These are phyloP conservation scores for Stenurella melanura DNA, from an alignment of 2,888 invertebrate genomes.

Conservation along the genomic window DNA sequence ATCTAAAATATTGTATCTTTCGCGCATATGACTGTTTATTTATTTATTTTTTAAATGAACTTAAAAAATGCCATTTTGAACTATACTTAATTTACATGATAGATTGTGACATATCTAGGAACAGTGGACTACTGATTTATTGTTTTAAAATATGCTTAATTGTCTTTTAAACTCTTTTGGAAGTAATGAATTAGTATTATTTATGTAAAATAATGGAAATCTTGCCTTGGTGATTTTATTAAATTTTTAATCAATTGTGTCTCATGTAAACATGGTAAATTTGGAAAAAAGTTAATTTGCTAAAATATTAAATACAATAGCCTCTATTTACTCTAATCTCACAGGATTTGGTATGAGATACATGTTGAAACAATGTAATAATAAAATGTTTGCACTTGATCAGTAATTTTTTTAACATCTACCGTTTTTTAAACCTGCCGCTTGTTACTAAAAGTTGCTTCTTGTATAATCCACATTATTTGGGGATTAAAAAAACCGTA, in stretches of 20 bases:
- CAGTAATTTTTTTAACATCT: not conserved
- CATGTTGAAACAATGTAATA: not conserved
- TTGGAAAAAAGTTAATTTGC: not conserved
- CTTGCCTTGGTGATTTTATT: not conserved
- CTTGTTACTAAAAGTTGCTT: not conserved
- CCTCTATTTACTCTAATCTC: not conserved
- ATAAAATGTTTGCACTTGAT: not conserved
- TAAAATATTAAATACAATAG: not conserved
- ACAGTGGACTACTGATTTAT: not conserved
- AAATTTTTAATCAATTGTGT: not conserved
- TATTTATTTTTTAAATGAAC: too few species aligned
- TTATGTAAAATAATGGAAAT: not conserved
- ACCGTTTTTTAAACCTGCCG: not conserved
- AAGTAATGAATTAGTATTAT: not conserved
- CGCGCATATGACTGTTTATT: too few species aligned
- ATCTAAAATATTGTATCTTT: too few species aligned
- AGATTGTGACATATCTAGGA: not conserved
- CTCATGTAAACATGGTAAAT: not conserved
- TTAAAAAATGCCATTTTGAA: too few species aligned
- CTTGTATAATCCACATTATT: not conserved
- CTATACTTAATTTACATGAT: not conserved
- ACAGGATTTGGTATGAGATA: not conserved
- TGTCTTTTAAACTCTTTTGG: not conserved
- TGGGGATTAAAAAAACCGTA: not conserved
- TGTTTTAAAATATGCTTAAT: not conserved